These are phyloP conservation scores for Meandrusa payeni DNA, from an alignment of 2,888 invertebrate species.

Conservation along the genomic window DNA sequence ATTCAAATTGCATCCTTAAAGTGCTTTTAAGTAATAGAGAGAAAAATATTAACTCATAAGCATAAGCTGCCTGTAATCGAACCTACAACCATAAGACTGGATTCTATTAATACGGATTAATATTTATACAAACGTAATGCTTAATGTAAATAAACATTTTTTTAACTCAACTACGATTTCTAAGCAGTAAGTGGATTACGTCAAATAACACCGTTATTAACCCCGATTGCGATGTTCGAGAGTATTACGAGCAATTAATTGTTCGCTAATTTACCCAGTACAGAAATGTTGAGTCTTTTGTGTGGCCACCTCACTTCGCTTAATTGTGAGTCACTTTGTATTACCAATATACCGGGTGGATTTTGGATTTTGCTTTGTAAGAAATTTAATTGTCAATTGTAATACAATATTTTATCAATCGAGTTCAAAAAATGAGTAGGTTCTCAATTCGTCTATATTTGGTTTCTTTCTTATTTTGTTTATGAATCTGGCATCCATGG, in stretches of 20 bases:
- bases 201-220: constrained; percentile 1
- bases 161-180: background rate
- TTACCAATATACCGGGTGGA: background rate
- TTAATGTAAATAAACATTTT: background rate
- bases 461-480: no score
- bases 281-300: constrained; percentile 3
- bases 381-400: no score
- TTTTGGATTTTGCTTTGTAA: no score
- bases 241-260: constrained; percentile 10
- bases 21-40: no score
- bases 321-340: background rate
- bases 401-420: no score
- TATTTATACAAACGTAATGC: background rate
- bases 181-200: background rate
- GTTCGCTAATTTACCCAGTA: constrained; percentile 8
- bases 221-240: background rate
- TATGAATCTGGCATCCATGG: no score
- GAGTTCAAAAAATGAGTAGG: no score
- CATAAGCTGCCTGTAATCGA: no score
- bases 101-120: background rate
- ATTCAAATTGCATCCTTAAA: no score
- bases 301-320: background rate
- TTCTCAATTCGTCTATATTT: no score
- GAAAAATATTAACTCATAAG: no score
- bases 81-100: no score